Conservation (phyloP, 1,140 invertebrate genomes). For the Ceratosolen fusciceps region DNA sequence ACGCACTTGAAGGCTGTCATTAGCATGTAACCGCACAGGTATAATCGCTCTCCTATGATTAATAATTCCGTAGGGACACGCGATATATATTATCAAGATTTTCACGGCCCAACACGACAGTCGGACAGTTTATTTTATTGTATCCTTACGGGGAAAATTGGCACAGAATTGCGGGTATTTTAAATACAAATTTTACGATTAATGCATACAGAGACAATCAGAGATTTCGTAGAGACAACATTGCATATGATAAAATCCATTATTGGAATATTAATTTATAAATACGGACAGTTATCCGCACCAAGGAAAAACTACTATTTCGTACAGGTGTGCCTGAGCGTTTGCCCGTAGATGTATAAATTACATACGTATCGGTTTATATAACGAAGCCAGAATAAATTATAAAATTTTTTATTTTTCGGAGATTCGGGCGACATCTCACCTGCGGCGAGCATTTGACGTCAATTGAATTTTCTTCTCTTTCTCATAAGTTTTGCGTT, state of each 20-base stretch:
- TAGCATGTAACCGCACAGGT: background rate
- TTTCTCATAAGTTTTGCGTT: background rate
- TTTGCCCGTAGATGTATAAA: no score
- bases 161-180: background rate
- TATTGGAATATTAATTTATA: conserved; percentile 40
- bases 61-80: conserved; percentile 13
- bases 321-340: no score
- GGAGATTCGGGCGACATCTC: conserved; percentile 27
- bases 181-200: conserved; percentile 38
- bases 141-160: conserved; percentile 33
- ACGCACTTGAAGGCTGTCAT: background rate
- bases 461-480: conserved; percentile 24
- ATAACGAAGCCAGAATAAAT: conserved; percentile 19
- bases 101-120: conserved; percentile 21
- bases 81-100: conserved; percentile 35
- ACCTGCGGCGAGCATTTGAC: background rate
- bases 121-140: conserved; percentile 27
- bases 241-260: conserved; percentile 30
- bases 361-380: no score
- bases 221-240: background rate
- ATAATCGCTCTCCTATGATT: conserved; percentile 11
- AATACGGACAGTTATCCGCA: conserved; percentile 25
- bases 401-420: conserved; percentile 24
- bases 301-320: background rate
- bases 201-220: conserved; percentile 27